phyloP scores from a whole-genome alignment of 2,888 invertebrate genomes.

The Tinea semifulvella region DNA sequence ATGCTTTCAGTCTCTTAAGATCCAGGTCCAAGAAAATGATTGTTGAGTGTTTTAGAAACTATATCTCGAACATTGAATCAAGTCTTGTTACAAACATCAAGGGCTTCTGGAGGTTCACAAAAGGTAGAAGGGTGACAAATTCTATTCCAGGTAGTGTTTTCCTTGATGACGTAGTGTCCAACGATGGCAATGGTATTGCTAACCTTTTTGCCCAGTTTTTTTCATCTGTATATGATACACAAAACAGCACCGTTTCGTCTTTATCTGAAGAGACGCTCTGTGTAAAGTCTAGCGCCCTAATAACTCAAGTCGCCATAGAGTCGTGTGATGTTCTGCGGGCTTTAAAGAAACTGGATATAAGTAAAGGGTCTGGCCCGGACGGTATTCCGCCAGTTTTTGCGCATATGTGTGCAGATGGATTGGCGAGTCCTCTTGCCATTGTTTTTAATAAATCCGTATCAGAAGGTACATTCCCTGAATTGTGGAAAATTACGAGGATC shows the following conservation, averaged over 20 bases:
- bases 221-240: neutral
- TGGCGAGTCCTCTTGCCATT: no score
- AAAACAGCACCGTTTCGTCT: no score
- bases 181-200: neutral
- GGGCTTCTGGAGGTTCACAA: neutral
- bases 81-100: neutral
- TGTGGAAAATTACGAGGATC: conserved; percentile 19
- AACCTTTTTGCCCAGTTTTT: neutral
- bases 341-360: no score
- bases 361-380: no score
- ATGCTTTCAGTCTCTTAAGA: neutral
- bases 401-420: no score
- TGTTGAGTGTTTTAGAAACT: neutral
- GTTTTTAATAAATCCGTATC: conserved; percentile 19
- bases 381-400: no score
- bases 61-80: neutral
- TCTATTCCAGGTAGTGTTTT: neutral
- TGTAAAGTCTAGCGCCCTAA: no score
- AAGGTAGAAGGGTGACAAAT: neutral
- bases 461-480: conserved; percentile 18
- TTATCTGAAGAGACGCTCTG: no score
- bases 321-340: no score
- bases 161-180: neutral
- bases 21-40: neutral
- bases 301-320: no score